phyloP scores from a whole-genome alignment of 2,113 vertebrate species.

The Dendropsophus ebraccatus region DNA sequence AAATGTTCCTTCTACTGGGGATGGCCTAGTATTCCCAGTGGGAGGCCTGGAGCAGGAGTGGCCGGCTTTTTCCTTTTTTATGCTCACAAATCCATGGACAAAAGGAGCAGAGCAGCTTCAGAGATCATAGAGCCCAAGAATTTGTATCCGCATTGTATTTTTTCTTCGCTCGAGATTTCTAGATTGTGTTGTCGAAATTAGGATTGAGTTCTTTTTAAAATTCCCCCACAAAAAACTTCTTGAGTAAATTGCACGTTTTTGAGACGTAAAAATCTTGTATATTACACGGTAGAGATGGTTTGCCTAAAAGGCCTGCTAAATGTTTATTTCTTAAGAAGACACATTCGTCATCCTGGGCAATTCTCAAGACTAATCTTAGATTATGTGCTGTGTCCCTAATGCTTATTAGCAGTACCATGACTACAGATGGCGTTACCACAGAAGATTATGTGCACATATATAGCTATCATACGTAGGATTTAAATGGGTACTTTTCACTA shows the following conservation, averaged over 20 bases:
- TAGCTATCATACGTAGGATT: conserved; percentile 51
- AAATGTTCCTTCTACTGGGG: conserved; percentile 63
- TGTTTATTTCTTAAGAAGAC: background rate
- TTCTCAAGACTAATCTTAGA: conserved; percentile 85
- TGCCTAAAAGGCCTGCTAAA: background rate
- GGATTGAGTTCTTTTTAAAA: background rate
- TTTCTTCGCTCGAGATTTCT: background rate
- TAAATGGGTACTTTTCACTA: conserved; percentile 9
- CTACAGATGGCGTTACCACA: conserved; percentile 73
- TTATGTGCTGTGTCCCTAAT: conserved; percentile 73
- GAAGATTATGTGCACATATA: conserved; percentile 66
- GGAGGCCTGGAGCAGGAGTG: conserved; percentile 66
- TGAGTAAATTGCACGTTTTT: background rate
- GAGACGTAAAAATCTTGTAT: background rate
- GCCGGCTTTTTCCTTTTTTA: conserved; percentile 62
- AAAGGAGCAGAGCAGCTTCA: fast-evolving
- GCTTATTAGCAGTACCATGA: conserved; percentile 62
- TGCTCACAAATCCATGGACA: conserved; percentile 41
- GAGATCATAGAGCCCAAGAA: conserved; percentile 28
- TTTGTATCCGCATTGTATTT: conserved; percentile 40
- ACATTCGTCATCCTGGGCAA: conserved; percentile 61
- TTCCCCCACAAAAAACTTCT: background rate
- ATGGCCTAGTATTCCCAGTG: conserved; percentile 69
- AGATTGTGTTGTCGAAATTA: background rate
- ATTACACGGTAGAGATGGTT: background rate